A percentile compares a stretch with the other conserved stretches of the same genome.
Evolutionary conservation across 2,113 vertebrate genomes (phyloP).

Genomic region (Chaenocephalus aceratus): DNA sequence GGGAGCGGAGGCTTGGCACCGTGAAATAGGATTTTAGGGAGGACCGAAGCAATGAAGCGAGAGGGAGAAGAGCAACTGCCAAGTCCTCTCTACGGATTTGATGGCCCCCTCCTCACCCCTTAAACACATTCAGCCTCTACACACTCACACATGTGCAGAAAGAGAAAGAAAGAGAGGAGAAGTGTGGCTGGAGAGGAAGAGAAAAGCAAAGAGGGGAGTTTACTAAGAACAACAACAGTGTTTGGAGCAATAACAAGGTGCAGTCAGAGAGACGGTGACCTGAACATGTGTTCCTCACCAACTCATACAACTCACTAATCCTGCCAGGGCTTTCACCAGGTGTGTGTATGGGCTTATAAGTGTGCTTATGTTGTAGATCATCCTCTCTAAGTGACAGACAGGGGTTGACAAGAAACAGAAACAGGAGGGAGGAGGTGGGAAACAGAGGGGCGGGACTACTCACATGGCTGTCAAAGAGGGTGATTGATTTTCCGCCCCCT

Average conservation of each 20-base stretch:
- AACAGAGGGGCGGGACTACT: constrained; percentile 45
- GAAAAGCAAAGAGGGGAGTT: constrained; percentile 54
- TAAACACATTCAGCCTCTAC: constrained; percentile 69
- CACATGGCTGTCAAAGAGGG: constrained; percentile 68
- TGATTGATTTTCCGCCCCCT: constrained; percentile 77
- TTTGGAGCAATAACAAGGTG: constrained; percentile 64
- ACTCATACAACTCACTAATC: constrained; percentile 74
- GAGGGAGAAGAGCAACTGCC: constrained; percentile 77
- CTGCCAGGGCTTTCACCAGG: constrained; percentile 70
- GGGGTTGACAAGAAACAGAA: constrained; percentile 31
- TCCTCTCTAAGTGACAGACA: constrained; percentile 40
- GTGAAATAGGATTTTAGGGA: constrained; percentile 83
- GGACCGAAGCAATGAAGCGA: constrained; percentile 81
- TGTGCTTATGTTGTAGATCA: constrained; percentile 19
- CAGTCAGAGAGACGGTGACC: constrained; percentile 71
- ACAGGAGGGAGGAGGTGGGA: constrained; percentile 17
- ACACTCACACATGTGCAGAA: constrained; percentile 20
- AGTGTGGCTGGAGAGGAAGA: constrained; percentile 45
- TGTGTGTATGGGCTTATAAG: constrained; percentile 23
- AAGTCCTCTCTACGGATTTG: constrained; percentile 81
- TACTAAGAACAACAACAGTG: constrained; percentile 63
- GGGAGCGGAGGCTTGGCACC: constrained; percentile 82
- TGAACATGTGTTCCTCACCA: constrained; percentile 76
- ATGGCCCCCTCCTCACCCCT: constrained; percentile 78
- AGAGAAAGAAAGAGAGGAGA: constrained; percentile 35